These are phyloP conservation scores for Salvelinus namaycush DNA, from an alignment of 2,113 vertebrate species.

Conservation along the genomic window DNA sequence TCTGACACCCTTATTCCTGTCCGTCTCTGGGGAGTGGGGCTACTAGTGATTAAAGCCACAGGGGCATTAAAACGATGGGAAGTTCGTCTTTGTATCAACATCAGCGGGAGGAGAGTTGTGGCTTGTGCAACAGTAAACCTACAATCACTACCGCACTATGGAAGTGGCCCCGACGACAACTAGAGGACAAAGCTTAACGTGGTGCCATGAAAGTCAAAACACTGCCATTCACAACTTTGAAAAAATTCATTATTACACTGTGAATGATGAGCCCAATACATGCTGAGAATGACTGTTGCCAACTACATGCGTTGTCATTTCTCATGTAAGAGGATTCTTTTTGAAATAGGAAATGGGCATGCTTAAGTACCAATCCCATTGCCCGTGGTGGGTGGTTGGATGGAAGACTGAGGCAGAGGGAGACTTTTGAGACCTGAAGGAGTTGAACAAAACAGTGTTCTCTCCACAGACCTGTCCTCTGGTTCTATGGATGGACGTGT, in stretches of 20 bases:
- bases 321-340: neutral
- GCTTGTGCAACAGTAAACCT: neutral
- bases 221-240: neutral
- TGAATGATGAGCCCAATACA: neutral
- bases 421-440: neutral
- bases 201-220: neutral
- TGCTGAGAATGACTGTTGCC: neutral
- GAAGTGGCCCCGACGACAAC: neutral
- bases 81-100: neutral
- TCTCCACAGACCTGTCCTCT: neutral
- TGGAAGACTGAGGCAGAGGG: neutral
- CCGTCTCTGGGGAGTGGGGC: neutral
- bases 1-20: neutral
- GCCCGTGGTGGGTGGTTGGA: neutral
- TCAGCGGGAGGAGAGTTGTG: neutral
- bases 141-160: neutral
- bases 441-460: neutral
- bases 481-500: neutral
- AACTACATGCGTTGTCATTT: neutral
- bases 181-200: neutral
- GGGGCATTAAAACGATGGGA: neutral
- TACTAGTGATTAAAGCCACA: neutral
- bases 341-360: neutral
- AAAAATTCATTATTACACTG: neutral
- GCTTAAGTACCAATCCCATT: neutral